Evolutionary conservation across 64 coral and sea anemone species (phyloP).

Genomic region (Pachyseris speciosa): DNA sequence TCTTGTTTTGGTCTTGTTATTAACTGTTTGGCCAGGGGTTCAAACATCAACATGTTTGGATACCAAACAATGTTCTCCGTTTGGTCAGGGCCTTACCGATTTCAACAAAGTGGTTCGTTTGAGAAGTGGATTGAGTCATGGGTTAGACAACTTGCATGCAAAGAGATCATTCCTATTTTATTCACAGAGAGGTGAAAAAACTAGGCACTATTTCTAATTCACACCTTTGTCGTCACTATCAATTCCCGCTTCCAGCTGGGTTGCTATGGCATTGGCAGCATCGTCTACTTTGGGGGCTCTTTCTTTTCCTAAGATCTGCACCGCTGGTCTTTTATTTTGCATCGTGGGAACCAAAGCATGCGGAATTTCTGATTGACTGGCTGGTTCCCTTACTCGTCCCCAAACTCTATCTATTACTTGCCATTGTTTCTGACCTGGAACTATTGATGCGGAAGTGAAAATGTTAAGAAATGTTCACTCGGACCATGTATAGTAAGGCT

Average conservation of each 20-base stretch:
- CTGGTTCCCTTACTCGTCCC: neutral
- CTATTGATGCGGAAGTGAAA: neutral
- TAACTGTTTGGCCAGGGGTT: too few species aligned
- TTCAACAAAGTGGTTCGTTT: too few species aligned
- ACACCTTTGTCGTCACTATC: neutral
- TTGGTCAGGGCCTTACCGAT: too few species aligned
- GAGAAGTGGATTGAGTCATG: too few species aligned
- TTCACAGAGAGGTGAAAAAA: too few species aligned
- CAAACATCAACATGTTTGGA: too few species aligned
- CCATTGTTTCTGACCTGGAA: constrained; percentile 45
- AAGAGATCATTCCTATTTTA: too few species aligned
- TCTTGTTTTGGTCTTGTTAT: too few species aligned
- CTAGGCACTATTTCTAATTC: neutral
- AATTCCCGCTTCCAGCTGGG: neutral
- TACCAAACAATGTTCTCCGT: too few species aligned
- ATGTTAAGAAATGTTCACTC: too few species aligned
- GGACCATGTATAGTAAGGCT: too few species aligned
- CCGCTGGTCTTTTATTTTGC: neutral
- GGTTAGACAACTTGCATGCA: too few species aligned
- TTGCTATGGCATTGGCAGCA: constrained; percentile 25
- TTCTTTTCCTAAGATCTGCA: constrained; percentile 35
- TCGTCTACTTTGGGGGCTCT: constrained; percentile 23
- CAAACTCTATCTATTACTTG: neutral
- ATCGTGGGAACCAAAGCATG: neutral
- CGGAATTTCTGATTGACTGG: neutral